Percentiles rank a stretch among this genome's conserved stretches.
Evolutionary conservation across 2,888 invertebrate species (phyloP).

Genomic region (Phyllotreta cruciferae): DNA sequence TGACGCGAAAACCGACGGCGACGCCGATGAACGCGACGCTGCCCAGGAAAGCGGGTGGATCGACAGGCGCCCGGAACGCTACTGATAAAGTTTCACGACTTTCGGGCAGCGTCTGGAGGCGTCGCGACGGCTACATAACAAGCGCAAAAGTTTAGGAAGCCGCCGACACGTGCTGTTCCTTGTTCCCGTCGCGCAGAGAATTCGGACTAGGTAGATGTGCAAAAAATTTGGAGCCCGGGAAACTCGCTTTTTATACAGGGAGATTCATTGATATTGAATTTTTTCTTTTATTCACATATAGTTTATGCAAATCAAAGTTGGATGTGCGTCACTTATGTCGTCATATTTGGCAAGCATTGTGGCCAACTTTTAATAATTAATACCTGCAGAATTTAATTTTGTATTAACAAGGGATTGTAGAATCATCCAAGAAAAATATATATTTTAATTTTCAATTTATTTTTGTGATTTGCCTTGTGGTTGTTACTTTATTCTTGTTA

Average conservation of each 20-base stretch:
- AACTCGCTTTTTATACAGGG: not conserved
- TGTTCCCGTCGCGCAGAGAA: not conserved
- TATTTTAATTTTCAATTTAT: too few species aligned
- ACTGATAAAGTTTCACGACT: conserved; percentile 36
- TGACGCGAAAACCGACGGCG: not conserved
- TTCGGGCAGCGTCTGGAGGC: conserved; percentile 35
- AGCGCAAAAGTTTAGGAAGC: conserved; percentile 35
- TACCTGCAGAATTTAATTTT: too few species aligned
- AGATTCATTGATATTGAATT: too few species aligned
- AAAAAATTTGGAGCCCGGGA: not conserved
- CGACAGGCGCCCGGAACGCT: conserved; percentile 27
- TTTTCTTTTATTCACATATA: too few species aligned
- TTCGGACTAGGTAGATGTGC: not conserved
- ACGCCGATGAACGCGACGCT: not conserved
- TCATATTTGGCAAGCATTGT: too few species aligned
- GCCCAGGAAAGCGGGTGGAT: not conserved
- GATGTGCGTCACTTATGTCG: too few species aligned
- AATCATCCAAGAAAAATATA: too few species aligned
- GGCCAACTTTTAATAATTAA: too few species aligned
- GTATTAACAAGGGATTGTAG: too few species aligned
- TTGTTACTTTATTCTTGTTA: too few species aligned
- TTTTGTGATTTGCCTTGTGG: too few species aligned
- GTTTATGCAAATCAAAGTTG: too few species aligned
- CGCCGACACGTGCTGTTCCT: conserved; percentile 30
- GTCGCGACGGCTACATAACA: conserved; percentile 31